Evolutionary conservation across 2,797 vertebrate genomes (phyloP), one percentile per base, ranked within the genome.

Genomic region (Sebastes vulpes): DNA sequence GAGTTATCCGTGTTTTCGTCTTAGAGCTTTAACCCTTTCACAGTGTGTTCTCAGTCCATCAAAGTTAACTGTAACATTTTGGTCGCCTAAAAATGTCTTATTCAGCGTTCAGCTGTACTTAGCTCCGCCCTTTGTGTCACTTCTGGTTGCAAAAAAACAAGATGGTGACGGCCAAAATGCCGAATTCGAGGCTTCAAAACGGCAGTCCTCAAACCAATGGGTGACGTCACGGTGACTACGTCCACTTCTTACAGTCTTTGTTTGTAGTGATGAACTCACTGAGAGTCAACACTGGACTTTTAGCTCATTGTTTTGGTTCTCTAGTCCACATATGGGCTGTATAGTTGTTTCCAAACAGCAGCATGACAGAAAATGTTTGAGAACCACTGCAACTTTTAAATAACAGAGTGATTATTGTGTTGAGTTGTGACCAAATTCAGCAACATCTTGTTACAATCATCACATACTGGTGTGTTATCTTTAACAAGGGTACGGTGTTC

Each of bases 1-100:
- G 12, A 38, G 35, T 1, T 2, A 3, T 46, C 16, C 0, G 1
- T 46, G 42, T 46, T 46, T 16, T 46, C 3, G 0, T 46, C 1
- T 6, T 46, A 46, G 0, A 42, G 6, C 16, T 46, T 46, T 46
- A 46, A 18, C 42, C 42, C 42, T 46, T 46, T 46, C 42, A 46
- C 16, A 46, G 6, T 46, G 42, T 18, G 42, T 16, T 46, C 2
- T 18, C 16, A 46, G 42, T 7, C 3, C 42, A 18, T 46, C 0
- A 46, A 46, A 46, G 38, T 46, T 46, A 18, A 46, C 0, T 6
- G 0, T 18, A 46, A 46, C 0, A 18, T 46, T 18, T 46, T 46
- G 38, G 16, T 18, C 3, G 3, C 42, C 16, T 46, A 18, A 46
- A 46, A 18, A 46, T 18, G 16, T 46, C 42, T 46, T 18, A 46